These are phyloP conservation scores for Lates japonicus DNA, from an alignment of 2,797 vertebrate species.

Conservation along the genomic window DNA sequence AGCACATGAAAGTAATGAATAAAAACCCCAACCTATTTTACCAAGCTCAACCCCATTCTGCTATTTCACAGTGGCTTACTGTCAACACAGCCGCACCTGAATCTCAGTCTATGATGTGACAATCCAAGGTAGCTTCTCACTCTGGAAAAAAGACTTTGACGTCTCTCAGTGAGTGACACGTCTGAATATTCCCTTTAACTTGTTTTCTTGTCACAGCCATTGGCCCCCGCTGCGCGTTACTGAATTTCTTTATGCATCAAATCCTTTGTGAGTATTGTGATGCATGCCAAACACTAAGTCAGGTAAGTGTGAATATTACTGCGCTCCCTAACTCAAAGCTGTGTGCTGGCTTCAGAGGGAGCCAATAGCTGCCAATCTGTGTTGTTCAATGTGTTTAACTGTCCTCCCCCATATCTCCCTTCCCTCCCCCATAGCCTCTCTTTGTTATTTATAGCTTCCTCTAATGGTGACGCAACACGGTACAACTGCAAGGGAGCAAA, in stretches of 20 bases:
- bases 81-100: constrained; percentile 64
- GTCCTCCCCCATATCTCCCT: constrained; percentile 29
- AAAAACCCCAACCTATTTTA: constrained; percentile 55
- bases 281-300: constrained; percentile 52
- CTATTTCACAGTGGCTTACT: constrained; percentile 64
- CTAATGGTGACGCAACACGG: constrained; percentile 70
- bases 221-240: constrained; percentile 55
- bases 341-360: constrained; percentile 24
- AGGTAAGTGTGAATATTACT: constrained; percentile 55
- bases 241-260: constrained; percentile 53
- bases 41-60: constrained; percentile 62
- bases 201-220: constrained; percentile 59
- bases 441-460: constrained; percentile 79
- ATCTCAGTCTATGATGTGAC: constrained; percentile 47
- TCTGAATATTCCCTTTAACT: constrained; percentile 65
- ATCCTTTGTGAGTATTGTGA: constrained; percentile 54
- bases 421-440: constrained; percentile 40
- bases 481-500: constrained; percentile 73
- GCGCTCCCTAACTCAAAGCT: constrained; percentile 51
- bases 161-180: constrained; percentile 64
- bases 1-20: constrained; percentile 62
- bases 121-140: constrained; percentile 35
- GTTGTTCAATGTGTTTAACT: constrained; percentile 59
- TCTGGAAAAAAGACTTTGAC: constrained; percentile 46
- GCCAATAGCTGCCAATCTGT: constrained; percentile 64